Evolutionary conservation across 2,888 invertebrate genomes (phyloP).

Genomic region (Volucella bombylans): DNA sequence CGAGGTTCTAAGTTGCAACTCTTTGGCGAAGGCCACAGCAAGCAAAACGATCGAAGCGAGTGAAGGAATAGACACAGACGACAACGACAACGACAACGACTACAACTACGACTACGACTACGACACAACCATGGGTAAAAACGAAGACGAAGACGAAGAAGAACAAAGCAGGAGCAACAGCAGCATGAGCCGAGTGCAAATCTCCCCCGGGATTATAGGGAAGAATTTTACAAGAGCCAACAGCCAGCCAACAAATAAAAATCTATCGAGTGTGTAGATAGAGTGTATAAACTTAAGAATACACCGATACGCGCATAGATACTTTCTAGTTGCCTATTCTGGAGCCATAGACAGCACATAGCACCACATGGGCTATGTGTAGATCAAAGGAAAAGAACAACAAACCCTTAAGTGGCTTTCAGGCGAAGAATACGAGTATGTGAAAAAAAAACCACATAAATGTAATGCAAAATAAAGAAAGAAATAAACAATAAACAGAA

Average conservation of each 20-base stretch:
- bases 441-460: conserved; percentile 77
- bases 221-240: conserved; percentile 46
- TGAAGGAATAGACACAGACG: conserved; percentile 65
- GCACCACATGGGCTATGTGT: conserved; percentile 42
- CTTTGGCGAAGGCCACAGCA: conserved; percentile 71
- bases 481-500: conserved; percentile 75
- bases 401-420: conserved; percentile 68
- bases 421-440: conserved; percentile 74
- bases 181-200: conserved; percentile 23
- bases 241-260: conserved; percentile 60
- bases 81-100: conserved; percentile 52
- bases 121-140: conserved; percentile 7
- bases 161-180: conserved; percentile 50
- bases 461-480: too few relatives aligned
- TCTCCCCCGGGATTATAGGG: conserved; percentile 71
- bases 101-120: conserved; percentile 59
- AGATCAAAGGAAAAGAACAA: conserved; percentile 39
- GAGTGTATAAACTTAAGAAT: conserved; percentile 59
- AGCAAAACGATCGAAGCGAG: conserved; percentile 64
- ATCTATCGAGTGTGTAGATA: conserved; percentile 64
- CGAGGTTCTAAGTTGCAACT: conserved; percentile 73
- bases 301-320: conserved; percentile 53
- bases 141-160: conserved; percentile 37
- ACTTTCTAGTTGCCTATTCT: conserved; percentile 57
- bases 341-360: conserved; percentile 54